Evolutionary conservation across 2,888 invertebrate genomes (phyloP).

Genomic region (Pediacus dermestoides): DNA sequence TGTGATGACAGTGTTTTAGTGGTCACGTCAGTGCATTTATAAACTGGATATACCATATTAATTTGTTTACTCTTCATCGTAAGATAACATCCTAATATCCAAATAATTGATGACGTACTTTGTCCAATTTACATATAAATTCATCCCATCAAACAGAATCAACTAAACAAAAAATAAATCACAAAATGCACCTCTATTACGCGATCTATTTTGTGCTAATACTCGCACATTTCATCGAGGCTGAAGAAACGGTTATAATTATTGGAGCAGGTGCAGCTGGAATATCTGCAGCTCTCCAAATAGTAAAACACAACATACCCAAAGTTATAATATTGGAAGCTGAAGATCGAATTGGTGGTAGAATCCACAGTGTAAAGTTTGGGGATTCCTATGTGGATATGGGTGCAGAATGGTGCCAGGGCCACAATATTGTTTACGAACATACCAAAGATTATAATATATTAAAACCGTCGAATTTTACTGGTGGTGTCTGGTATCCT

Average conservation of each 20-base stretch:
- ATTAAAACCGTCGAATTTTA: constrained; percentile 7
- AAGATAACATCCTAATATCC: no score
- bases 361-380: constrained; percentile 29
- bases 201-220: no score
- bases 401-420: constrained; percentile 37
- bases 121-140: no score
- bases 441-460: constrained; percentile 27
- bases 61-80: no score
- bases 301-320: constrained; percentile 49
- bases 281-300: constrained; percentile 53
- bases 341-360: constrained; percentile 33
- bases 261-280: constrained; percentile 57
- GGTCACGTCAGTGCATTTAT: no score
- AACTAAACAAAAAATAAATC: no score
- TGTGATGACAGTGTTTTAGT: no score
- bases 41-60: no score
- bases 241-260: constrained; percentile 45
- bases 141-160: no score
- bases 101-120: no score
- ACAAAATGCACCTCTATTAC: no score
- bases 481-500: constrained; percentile 44
- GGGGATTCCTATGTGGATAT: constrained; percentile 31
- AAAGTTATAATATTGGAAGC: constrained; percentile 48
- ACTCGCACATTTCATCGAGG: no score
- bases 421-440: constrained; percentile 34